Percentiles rank a stretch among this genome's conserved stretches.
phyloP scores from a whole-genome alignment of 2,797 vertebrate species.

The Intellagama lesueurii region DNA sequence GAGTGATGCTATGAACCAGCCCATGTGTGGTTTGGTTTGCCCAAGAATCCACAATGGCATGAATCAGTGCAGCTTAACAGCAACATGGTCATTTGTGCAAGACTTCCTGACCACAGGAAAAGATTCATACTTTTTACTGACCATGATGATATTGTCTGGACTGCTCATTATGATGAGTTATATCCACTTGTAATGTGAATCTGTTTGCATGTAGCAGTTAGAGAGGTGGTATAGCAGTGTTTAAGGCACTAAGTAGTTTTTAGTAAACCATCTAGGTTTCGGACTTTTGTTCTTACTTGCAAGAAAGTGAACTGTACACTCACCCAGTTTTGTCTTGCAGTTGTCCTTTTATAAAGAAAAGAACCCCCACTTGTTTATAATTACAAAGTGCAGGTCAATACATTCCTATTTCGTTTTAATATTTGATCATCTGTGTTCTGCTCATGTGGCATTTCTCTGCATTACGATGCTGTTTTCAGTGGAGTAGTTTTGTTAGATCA shows the following conservation, averaged over 20 bases:
- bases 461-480: neutral
- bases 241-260: neutral
- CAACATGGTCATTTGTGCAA: conserved; percentile 7
- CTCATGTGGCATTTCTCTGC: neutral
- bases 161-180: conserved; percentile 41
- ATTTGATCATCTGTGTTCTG: neutral
- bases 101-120: conserved; percentile 44
- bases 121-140: conserved; percentile 29
- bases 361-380: neutral
- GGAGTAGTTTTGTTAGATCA: neutral
- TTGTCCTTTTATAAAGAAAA: neutral
- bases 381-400: neutral
- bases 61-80: neutral
- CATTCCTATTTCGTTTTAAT: neutral
- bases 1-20: neutral
- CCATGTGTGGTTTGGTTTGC: neutral
- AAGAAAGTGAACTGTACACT: neutral
- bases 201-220: neutral
- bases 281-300: conserved; percentile 1
- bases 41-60: conserved; percentile 1
- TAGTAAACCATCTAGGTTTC: neutral
- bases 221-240: neutral
- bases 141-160: conserved; percentile 43
- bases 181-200: conserved; percentile 1
- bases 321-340: neutral